A percentile compares a stretch with the other conserved stretches of the same genome.
These are phyloP conservation scores for Lymantria monacha DNA, from an alignment of 2,888 invertebrate species.

Conservation along the genomic window DNA sequence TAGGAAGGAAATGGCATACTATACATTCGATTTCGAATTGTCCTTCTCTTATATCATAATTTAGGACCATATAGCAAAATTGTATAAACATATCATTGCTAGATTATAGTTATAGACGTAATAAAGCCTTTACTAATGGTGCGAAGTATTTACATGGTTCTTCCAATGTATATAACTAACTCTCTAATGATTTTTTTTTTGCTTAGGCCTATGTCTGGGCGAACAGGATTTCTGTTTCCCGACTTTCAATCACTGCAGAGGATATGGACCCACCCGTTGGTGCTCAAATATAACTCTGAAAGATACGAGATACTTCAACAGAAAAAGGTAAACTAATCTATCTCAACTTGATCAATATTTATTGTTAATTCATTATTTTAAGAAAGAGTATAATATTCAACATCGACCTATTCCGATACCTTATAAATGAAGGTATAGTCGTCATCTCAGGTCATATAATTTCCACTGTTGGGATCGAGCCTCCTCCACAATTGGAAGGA, in stretches of 20 bases:
- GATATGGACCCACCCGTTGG: slow-evolving; percentile 92
- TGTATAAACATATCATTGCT: neutral
- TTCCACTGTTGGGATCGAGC: too few species aligned
- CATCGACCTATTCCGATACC: too few species aligned
- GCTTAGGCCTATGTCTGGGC: slow-evolving; percentile 67
- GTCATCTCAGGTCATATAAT: too few species aligned
- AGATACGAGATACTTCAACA: slow-evolving; percentile 78
- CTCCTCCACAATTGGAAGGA: too few species aligned
- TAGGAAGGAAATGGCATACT: too few species aligned
- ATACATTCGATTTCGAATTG: too few species aligned
- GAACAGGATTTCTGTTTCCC: slow-evolving; percentile 85
- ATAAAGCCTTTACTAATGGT: neutral
- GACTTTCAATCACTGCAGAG: slow-evolving; percentile 89
- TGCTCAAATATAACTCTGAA: slow-evolving; percentile 85
- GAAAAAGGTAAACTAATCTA: slow-evolving; percentile 66
- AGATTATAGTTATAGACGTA: too few species aligned
- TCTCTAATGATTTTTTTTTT: neutral
- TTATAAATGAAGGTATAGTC: too few species aligned
- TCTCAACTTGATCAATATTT: neutral
- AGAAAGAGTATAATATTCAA: neutral
- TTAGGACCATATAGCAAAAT: neutral
- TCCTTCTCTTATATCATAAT: neutral
- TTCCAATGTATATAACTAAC: too few species aligned
- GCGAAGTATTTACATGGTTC: too few species aligned
- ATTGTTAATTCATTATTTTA: neutral